Conservation (phyloP, 2,113 vertebrate genomes). For the Microcebus jonahi region DNA sequence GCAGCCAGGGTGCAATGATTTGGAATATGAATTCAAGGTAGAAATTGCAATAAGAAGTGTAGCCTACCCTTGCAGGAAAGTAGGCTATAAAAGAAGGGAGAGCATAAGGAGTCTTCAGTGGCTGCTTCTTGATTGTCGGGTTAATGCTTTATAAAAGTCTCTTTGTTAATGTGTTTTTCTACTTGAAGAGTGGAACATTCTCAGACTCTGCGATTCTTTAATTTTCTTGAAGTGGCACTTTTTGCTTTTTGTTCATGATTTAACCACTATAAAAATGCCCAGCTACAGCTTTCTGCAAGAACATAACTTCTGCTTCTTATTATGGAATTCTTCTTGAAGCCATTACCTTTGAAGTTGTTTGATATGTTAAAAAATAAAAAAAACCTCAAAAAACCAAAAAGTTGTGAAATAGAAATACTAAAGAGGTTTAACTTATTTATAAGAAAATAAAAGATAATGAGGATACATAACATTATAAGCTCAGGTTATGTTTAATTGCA, state of each 20-base stretch:
- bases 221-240: slow-evolving; percentile 53
- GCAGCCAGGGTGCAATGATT: background rate
- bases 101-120: background rate
- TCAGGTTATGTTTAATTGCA: slow-evolving; percentile 31
- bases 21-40: background rate
- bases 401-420: slow-evolving; percentile 36
- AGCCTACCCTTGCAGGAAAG: background rate
- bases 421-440: slow-evolving; percentile 1
- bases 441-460: slow-evolving; percentile 54
- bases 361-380: background rate
- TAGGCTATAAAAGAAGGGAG: background rate
- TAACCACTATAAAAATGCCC: slow-evolving; percentile 48
- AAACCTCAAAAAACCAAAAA: slow-evolving; percentile 9
- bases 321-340: slow-evolving; percentile 27
- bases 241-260: slow-evolving; percentile 44
- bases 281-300: background rate
- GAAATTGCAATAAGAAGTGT: background rate
- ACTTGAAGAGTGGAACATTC: background rate
- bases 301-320: background rate
- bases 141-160: slow-evolving; percentile 1
- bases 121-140: background rate
- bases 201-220: background rate
- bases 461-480: background rate
- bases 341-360: slow-evolving; percentile 49
- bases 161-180: slow-evolving; percentile 29